phyloP scores from a whole-genome alignment of 2,113 vertebrate species.

The Entomyzon cyanotis region DNA sequence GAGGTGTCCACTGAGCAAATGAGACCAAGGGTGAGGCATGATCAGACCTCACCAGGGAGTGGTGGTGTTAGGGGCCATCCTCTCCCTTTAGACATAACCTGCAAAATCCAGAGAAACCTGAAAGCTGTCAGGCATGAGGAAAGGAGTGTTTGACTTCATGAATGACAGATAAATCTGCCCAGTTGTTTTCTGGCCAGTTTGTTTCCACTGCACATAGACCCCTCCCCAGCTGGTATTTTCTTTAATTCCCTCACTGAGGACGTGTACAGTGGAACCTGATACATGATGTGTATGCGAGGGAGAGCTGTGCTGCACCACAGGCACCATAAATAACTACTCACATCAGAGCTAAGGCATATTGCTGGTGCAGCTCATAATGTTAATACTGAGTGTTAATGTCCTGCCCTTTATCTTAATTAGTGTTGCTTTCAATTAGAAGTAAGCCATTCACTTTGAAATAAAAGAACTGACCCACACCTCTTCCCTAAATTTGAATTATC shows the following conservation, averaged over 20 bases:
- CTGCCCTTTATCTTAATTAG: slow-evolving; percentile 49
- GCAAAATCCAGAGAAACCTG: rapidly evolving
- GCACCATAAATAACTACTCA: slow-evolving; percentile 14
- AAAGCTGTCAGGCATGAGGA: background rate
- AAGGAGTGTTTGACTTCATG: background rate
- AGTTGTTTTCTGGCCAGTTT: background rate
- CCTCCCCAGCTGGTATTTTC: background rate
- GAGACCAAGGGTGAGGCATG: rapidly evolving
- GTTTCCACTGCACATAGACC: background rate
- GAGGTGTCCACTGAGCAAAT: background rate
- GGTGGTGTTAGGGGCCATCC: background rate
- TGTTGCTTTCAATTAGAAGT: slow-evolving; percentile 51
- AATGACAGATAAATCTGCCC: background rate
- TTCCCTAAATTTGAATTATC: slow-evolving; percentile 47
- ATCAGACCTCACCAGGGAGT: background rate
- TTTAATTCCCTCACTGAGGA: background rate
- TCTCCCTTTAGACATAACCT: background rate
- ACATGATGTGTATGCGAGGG: background rate
- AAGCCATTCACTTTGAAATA: slow-evolving; percentile 7
- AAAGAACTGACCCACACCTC: slow-evolving; percentile 27
- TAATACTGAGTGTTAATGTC: slow-evolving; percentile 12
- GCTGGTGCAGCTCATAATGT: background rate
- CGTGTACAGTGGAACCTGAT: background rate
- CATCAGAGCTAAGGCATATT: slow-evolving; percentile 2
- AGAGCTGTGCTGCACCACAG: background rate